Conservation (phyloP, 1,140 invertebrate genomes). For the Phortica variegata region DNA sequence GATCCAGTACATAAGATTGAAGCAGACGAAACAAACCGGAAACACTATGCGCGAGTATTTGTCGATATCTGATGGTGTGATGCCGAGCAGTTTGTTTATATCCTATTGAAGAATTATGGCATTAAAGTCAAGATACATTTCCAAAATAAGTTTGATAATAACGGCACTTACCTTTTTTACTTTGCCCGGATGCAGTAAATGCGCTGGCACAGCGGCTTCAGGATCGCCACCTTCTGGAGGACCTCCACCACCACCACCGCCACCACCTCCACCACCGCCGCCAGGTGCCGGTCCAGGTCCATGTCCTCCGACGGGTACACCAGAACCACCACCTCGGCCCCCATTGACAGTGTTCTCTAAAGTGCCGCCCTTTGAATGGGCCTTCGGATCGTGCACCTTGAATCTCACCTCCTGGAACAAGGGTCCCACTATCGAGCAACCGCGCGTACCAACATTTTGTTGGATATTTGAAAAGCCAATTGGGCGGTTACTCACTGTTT, state of each 20-base stretch:
- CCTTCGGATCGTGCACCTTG: slow-evolving; percentile 90
- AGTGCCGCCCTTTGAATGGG: slow-evolving; percentile 85
- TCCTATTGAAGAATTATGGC: slow-evolving; percentile 59
- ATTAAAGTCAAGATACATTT: too few species aligned
- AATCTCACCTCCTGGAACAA: slow-evolving; percentile 90
- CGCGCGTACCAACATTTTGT: slow-evolving; percentile 58
- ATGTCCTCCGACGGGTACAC: slow-evolving; percentile 62
- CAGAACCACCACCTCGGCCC: slow-evolving; percentile 64
- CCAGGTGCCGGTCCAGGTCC: slow-evolving; percentile 38
- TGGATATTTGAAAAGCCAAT: slow-evolving; percentile 57
- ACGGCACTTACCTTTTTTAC: slow-evolving; percentile 60
- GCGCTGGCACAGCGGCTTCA: slow-evolving; percentile 68
- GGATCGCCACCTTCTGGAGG: slow-evolving; percentile 61
- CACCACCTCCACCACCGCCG: slow-evolving; percentile 47
- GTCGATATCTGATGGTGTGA: slow-evolving; percentile 93
- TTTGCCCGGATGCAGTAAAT: slow-evolving; percentile 77
- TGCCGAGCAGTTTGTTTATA: slow-evolving; percentile 85
- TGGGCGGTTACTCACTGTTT: slow-evolving; percentile 58
- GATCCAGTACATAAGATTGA: slow-evolving; percentile 98
- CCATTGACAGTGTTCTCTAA: slow-evolving; percentile 89
- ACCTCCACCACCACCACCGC: slow-evolving; percentile 53
- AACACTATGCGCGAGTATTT: slow-evolving; percentile 95
- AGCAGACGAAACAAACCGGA: slow-evolving; percentile 94
- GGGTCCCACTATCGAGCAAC: slow-evolving; percentile 72
- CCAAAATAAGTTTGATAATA: not conserved